A percentile compares a stretch with the other conserved stretches of the same genome.
Conservation (phyloP, 1,140 invertebrate genomes). For the Zaprionus tsacasi region DNA sequence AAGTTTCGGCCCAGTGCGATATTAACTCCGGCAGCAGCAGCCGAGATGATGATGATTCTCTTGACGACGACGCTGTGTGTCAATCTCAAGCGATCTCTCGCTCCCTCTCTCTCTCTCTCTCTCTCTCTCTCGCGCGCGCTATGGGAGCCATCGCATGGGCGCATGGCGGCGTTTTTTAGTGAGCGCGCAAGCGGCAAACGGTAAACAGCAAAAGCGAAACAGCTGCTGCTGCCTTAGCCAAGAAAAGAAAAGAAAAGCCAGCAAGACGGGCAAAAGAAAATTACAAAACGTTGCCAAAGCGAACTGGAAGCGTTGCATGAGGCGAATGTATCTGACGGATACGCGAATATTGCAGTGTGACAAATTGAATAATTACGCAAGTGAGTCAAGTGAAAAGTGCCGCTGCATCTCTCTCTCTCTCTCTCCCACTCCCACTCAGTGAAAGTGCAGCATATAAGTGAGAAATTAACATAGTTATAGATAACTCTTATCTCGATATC, state of each 20-base stretch:
- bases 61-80: conserved; percentile 23
- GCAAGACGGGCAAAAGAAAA: conserved; percentile 20
- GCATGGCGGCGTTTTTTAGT: conserved; percentile 62
- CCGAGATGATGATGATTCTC: conserved; percentile 57
- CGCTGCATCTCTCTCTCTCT: background rate
- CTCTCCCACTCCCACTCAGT: background rate
- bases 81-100: conserved; percentile 29
- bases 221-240: conserved; percentile 21
- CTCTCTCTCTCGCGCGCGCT: no score
- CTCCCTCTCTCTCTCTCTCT: no score
- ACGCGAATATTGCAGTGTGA: conserved; percentile 31
- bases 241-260: conserved; percentile 24
- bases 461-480: background rate
- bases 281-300: conserved; percentile 32
- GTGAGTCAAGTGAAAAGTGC: conserved; percentile 37
- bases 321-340: conserved; percentile 30
- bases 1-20: background rate
- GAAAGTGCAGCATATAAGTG: background rate
- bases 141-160: conserved; percentile 47
- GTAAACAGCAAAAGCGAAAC: conserved; percentile 71
- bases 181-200: conserved; percentile 74
- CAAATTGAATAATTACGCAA: conserved; percentile 45
- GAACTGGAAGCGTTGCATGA: conserved; percentile 31
- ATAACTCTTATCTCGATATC: background rate
- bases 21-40: conserved; percentile 24